phyloP scores from a whole-genome alignment of 2,113 vertebrate genomes.

The Enhydra lutris region DNA sequence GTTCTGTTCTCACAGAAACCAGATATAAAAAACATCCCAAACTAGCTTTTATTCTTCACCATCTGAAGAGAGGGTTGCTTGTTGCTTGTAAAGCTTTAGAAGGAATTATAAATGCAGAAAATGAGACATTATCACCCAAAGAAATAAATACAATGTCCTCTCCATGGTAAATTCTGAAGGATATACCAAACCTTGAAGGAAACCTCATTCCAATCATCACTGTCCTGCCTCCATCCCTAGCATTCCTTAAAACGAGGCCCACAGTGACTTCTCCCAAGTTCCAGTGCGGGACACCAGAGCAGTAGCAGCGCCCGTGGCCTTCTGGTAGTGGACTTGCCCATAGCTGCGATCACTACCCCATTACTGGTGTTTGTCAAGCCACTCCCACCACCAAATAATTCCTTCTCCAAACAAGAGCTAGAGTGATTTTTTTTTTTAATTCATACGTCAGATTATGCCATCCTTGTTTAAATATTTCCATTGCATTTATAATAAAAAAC shows the following conservation, averaged over 20 bases:
- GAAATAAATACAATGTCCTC: background rate
- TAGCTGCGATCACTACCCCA: too few species aligned
- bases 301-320: background rate
- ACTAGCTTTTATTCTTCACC: background rate
- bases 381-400: background rate
- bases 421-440: background rate
- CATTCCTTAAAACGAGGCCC: background rate
- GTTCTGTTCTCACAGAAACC: background rate
- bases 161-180: background rate
- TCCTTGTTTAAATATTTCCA: background rate
- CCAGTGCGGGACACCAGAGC: background rate
- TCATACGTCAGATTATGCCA: background rate
- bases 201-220: background rate
- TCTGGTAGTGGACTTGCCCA: background rate
- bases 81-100: background rate
- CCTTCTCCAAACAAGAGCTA: background rate
- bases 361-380: background rate
- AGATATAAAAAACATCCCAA: background rate
- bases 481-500: background rate
- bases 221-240: background rate
- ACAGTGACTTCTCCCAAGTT: background rate
- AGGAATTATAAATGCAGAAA: slow-evolving; percentile 7
- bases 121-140: background rate
- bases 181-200: background rate
- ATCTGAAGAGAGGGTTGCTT: background rate